Evolutionary conservation across 2,113 vertebrate genomes (phyloP), one percentile per base, ranked within the genome.

Genomic region (Protobothrops flavoviridis): DNA sequence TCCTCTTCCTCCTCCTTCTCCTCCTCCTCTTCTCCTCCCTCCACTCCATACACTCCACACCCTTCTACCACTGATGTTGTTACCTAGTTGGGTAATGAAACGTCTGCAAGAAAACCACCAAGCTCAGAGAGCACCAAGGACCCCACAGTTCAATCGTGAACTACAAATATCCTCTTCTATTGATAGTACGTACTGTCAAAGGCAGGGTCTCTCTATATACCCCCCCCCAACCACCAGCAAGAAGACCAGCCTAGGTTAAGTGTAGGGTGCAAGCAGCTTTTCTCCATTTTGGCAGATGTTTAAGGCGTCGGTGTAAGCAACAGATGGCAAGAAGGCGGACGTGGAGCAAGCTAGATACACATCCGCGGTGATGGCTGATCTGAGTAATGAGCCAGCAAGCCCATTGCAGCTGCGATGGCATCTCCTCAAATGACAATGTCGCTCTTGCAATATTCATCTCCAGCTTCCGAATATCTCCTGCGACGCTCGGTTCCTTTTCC

Each of bases 331-430:
- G 33, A 24, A 3, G 23, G 24, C 39, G 0, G 17, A 3, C 3
- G 5, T 12, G 57, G 57, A 88, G 29, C 3, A 3, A 56, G 33
- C n/a, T 5, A 5, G 87, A 48, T 2, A 48, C 45, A 4, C 39
- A 7, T 11, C 1, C 21, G 15, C 11, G 20, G 0, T 0, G 2
- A 6, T 20, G 39, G 1, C 52, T 61, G 10, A 85, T 94, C 64
- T 92, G 85, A 91, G 43, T n/a, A 55, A 90, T 50, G 69, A 93
- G 56, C 64, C 92, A 39, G 24, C 39, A 93, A 91, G 74, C 8
- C 52, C 0, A 5, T 6, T 17, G 91, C 5, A 24, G 11, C 59
- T 64, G 26, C 26, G 86, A 0, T 48, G 91, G 59, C 93, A 55
- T 24, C 56, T 64, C 56, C 7, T 24, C 39, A 91, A 33, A 48